Base-by-base conservation (phyloP, 2,797 vertebrate genomes). In the Coilia nasus region DNA sequence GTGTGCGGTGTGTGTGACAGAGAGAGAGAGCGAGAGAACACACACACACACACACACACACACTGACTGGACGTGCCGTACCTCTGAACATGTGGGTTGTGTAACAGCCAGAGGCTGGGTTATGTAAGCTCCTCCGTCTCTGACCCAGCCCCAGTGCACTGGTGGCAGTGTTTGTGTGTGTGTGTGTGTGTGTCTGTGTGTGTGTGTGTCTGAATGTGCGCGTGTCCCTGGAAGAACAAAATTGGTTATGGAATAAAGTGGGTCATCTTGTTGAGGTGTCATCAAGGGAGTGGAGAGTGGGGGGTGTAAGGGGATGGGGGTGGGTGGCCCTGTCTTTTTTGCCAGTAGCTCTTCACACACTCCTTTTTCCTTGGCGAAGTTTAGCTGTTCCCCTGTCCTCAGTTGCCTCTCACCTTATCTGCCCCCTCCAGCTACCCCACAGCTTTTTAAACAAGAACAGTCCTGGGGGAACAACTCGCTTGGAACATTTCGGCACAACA, bases 121-220 rank as follows among this genome's bases (percentile, higher is more conserved):
- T 88, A 88, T 82, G 81, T 88, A 88, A 88, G 85, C 31, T 83
- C 82, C 85, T 86, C 80, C 85, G 82, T 88, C 83, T 86, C 87
- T 50, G 46, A 86, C 83, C 75, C 82, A 88, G 78, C 87, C 83
- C 46, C 41, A 82, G 83, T 82, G 47, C 31, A 44, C 25, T 44
- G 31, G 35, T 78, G 71, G 67, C 31, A 41, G 31, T 19, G 28
- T 15, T 28, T 35, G 28, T 71, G 67, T 71, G 62, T 64, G 23
- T 62, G 60, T 62, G 60, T 85, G 59, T 85, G 64, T 46, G 21
- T 83, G 86, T 31, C 59, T 57, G 50, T 44, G 54, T 62, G 31
- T 78, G 75, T 17, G n/a, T 47, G 19, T 71, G 31, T 62, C 54
- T 83, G 15, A 62, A 59, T 62, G 21, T 35, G 2, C 41, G 2